A percentile compares a stretch with the other conserved stretches of the same genome.
Conservation (phyloP, 2,888 invertebrate species). For the Dasypogon diadema region DNA sequence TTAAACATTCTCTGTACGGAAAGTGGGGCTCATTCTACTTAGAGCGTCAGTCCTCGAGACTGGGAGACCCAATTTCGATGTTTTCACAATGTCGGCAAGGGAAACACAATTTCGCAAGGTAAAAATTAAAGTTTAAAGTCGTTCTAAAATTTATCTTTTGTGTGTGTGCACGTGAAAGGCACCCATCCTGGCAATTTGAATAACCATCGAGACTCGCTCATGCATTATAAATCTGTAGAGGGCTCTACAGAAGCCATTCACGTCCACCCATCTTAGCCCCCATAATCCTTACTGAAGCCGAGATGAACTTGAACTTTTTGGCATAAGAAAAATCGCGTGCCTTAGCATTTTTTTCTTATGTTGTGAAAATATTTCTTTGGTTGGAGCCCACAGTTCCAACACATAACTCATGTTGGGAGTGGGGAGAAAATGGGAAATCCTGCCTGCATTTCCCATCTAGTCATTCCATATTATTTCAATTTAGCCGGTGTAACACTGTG, state of each 20-base stretch:
- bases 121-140: constrained; percentile 45
- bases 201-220: constrained; percentile 41
- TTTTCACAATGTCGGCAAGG: neutral
- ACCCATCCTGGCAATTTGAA: constrained; percentile 44
- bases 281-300: neutral
- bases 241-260: constrained; percentile 36
- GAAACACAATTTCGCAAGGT: constrained; percentile 10
- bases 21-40: constrained; percentile 12
- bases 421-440: neutral
- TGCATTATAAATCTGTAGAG: constrained; percentile 44
- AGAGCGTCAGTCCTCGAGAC: constrained; percentile 20
- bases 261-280: neutral
- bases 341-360: neutral
- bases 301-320: constrained; percentile 30
- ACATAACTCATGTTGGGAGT: neutral
- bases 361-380: neutral
- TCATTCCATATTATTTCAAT: constrained; percentile 12
- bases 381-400: neutral
- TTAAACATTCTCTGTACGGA: constrained; percentile 23
- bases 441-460: neutral
- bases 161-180: constrained; percentile 27
- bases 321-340: constrained; percentile 25
- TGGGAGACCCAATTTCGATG: constrained; percentile 31
- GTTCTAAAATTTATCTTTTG: constrained; percentile 38
- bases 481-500: constrained; percentile 11